Evolutionary conservation across 2,797 vertebrate genomes (phyloP), one percentile per base, ranked within the genome.

Genomic region (Dicrostonyx torquatus): DNA sequence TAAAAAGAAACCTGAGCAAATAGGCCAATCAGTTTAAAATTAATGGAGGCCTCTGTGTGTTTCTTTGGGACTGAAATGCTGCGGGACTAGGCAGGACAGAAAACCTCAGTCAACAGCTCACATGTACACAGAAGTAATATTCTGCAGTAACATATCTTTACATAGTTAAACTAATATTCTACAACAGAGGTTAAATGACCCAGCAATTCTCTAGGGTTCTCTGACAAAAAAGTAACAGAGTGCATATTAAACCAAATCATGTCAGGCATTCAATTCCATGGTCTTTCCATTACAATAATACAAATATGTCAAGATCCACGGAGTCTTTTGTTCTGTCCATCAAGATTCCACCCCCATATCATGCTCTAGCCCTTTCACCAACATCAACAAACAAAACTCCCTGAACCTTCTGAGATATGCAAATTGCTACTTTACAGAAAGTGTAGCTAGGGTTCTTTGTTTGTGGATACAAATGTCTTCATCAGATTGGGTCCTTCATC

Each of bases 231-330:
- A n/a, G 34, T 12, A 37, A 6, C 18, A 58, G 6, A 58, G 18
- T 58, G 55, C 8, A 22, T 58, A 22, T 58, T 58, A 58, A 78
- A 64, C 45, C 45, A 53, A 31, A 50, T 43, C 66, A 29, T 1
- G 8, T 2, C 0, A 3, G 50, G 5, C 7, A 1, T 66, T 43
- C 48, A 5, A 2, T 6, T n/a, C n/a, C 22, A 17, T n/a, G 10
- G 17, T 34, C 53, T 87, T 78, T 60, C 34, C 2, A 24, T 8
- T 11, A 22, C 14, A 50, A 14, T 7, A 15, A 1, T 2, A 9
- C 43, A 72, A 1, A 37, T 45, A 48, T 3, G 13, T 15, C 60
- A 37, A 73, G 62, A 73, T 15, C 78, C 26, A 18, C 5, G 12
- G 26, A 9, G 18, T 60, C 11, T 22, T 64, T 50, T 1, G 6